Evolutionary conservation across 2,888 invertebrate species (phyloP).

Genomic region (Diaphora mendica): DNA sequence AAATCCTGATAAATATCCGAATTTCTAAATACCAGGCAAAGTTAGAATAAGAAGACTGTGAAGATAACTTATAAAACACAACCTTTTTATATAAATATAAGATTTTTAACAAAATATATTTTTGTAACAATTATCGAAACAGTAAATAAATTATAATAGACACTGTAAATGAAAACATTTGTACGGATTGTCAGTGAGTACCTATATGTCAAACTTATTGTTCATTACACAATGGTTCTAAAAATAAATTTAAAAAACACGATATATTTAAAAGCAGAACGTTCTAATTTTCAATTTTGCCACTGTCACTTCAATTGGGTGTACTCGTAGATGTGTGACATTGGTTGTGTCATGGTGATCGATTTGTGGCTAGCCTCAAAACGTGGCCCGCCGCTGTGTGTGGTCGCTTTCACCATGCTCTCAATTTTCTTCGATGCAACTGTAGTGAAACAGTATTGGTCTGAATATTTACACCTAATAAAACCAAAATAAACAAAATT

Average conservation of each 20-base stretch:
- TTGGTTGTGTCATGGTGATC: slow-evolving; percentile 60
- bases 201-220: background rate
- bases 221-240: background rate
- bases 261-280: background rate
- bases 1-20: background rate
- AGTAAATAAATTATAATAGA: background rate
- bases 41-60: background rate
- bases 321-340: slow-evolving; percentile 26
- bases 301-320: slow-evolving; percentile 9
- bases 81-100: background rate
- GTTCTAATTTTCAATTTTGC: background rate
- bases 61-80: background rate
- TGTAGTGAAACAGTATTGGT: slow-evolving; percentile 3
- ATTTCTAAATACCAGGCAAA: background rate
- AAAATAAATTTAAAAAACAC: background rate
- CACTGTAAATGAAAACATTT: background rate
- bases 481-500: background rate
- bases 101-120: background rate
- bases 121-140: background rate
- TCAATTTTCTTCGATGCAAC: slow-evolving; percentile 33
- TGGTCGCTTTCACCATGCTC: slow-evolving; percentile 33
- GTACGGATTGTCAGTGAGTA: background rate
- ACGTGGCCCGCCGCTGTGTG: slow-evolving; percentile 36
- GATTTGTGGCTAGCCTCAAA: slow-evolving; percentile 67
- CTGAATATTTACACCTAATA: slow-evolving; percentile 4